Percentiles rank a stretch among this genome's conserved stretches.
Conservation (phyloP, 2,888 invertebrate genomes). For the Cyclophora albipunctata region DNA sequence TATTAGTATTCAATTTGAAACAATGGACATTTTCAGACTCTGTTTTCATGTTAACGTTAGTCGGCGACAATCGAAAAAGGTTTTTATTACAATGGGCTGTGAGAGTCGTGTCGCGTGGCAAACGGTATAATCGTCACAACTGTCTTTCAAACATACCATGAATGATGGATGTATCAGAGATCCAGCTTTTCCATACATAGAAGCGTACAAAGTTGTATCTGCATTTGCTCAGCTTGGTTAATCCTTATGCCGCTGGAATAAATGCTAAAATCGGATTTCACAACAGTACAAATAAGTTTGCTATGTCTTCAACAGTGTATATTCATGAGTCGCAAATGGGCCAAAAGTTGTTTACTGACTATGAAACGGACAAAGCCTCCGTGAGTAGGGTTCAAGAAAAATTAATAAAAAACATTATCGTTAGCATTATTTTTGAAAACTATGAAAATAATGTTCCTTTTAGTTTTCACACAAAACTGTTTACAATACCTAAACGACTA, state of each 20-base stretch:
- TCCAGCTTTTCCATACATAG: conserved; percentile 53
- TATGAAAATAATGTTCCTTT: too few relatives aligned
- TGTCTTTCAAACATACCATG: conserved; percentile 62
- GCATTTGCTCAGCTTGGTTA: too few relatives aligned
- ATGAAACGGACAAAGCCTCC: conserved; percentile 36
- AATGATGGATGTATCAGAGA: conserved; percentile 67
- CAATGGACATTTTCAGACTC: conserved; percentile 20
- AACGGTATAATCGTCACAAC: conserved; percentile 60
- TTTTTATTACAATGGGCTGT: conserved; percentile 36
- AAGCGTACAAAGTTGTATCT: conserved; percentile 5
- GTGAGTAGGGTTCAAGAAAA: conserved; percentile 11
- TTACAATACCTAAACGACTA: too few relatives aligned
- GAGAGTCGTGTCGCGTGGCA: conserved; percentile 33
- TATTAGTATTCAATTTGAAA: conserved; percentile 2
- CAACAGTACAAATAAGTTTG: conserved; percentile 18
- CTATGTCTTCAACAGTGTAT: conserved; percentile 41
- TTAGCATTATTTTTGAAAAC: too few relatives aligned
- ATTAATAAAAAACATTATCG: conserved; percentile 2
- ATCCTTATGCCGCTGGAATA: too few relatives aligned
- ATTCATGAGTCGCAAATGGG: conserved; percentile 57
- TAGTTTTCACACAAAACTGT: too few relatives aligned
- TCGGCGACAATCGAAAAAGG: conserved; percentile 44
- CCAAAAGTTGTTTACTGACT: conserved; percentile 56
- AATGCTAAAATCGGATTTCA: too few relatives aligned
- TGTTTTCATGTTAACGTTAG: conserved; percentile 39